Evolutionary conservation across 1,140 invertebrate genomes (phyloP), one percentile per base, ranked within the genome.

Genomic region (Homalodisca vitripennis): DNA sequence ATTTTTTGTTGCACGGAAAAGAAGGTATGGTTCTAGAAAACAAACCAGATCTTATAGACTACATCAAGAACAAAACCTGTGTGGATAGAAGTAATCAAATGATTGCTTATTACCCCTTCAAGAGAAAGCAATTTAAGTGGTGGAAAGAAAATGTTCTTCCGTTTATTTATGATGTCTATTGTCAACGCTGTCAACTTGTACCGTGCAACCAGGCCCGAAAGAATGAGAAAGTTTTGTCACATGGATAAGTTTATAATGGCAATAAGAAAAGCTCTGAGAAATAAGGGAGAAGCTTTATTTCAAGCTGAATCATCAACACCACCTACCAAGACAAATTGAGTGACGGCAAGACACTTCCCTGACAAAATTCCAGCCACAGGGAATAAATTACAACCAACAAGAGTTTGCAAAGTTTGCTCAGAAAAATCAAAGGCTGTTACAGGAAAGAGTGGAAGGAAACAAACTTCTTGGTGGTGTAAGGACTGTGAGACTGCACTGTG

Each of bases 121-220:
- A 66, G 46, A 31, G 32, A 46, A 66, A 66, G 22, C 63, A 66
- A 66, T 34, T 60, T 24, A 55, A 67, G 31, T 67, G 66, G 48
- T 67, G 66, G 66, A 67, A 67, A n/a, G 32, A 67, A 67, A 48
- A 10, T 55, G 29, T 66, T 66, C 48, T 66, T 66, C 30, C 29
- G 55, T 55, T 55, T 67, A 1, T 29, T 67, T 20, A 55, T 30
- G 13, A 67, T 67, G 66, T 32, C 47, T 13, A 55, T 55, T 30
- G n/a, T 24, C 27, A 67, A 67, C 32, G 2, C 26, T 6, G 53
- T 55, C 22, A 48, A 55, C 32, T 51, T 67, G 20, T 67, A 31
- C 48, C 48, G 26, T 30, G 6, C n/a, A 6, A 17, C 3, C 53
- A 55, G 13, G 30, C 27, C 27, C 2, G 1, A 20, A 32, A 26